phyloP scores from a whole-genome alignment of 2,888 invertebrate genomes.

The Drosophila pseudotakahashii region DNA sequence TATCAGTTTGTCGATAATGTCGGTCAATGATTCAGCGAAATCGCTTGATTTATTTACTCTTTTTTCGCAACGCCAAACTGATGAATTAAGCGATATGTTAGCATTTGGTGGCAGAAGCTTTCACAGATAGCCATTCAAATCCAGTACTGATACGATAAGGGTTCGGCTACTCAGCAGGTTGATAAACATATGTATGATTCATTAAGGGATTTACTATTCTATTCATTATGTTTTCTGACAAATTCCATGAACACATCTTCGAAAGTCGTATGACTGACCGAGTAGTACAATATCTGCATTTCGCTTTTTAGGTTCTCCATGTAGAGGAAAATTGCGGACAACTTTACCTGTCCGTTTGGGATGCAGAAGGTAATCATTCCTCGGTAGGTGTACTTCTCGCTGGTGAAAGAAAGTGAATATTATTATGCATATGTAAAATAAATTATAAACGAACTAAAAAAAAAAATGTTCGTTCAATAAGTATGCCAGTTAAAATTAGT shows the following conservation, averaged over 20 bases:
- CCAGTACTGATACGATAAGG: slow-evolving; percentile 16
- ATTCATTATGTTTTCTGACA: slow-evolving; percentile 59
- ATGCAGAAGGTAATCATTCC: slow-evolving; percentile 89
- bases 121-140: slow-evolving; percentile 16
- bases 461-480: too few species aligned
- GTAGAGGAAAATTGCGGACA: slow-evolving; percentile 88
- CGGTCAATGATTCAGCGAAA: slow-evolving; percentile 16
- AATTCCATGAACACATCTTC: slow-evolving; percentile 90
- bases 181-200: neutral
- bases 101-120: slow-evolving; percentile 17
- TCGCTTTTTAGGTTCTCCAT: slow-evolving; percentile 87
- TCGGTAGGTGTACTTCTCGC: slow-evolving; percentile 87
- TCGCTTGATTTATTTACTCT: slow-evolving; percentile 18
- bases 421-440: too few species aligned
- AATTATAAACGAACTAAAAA: too few species aligned
- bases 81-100: slow-evolving; percentile 15
- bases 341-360: slow-evolving; percentile 85
- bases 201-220: neutral
- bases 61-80: slow-evolving; percentile 1
- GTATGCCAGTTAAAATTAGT: too few species aligned
- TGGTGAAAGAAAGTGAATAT: slow-evolving; percentile 59
- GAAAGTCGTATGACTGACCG: slow-evolving; percentile 90
- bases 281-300: slow-evolving; percentile 89
- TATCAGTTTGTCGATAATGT: neutral
- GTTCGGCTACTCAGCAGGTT: neutral